Evolutionary conservation across 2,113 vertebrate species (phyloP), one percentile per base, ranked within the genome.

Genomic region (Leucoraja erinaceus): DNA sequence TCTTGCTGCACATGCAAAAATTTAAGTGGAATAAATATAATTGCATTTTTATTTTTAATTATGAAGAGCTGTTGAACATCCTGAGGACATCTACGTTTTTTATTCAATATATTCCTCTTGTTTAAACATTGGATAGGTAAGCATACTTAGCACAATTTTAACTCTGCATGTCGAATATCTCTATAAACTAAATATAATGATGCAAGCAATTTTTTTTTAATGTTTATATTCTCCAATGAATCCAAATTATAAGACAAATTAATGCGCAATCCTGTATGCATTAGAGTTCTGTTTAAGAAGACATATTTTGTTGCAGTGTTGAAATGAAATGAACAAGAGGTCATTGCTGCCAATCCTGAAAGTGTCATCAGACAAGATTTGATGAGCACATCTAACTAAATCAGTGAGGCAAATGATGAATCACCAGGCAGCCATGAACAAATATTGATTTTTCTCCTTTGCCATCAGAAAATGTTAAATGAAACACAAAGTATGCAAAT

Each of bases 341-440:
- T 68, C 94, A 93, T 84, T 93, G 10, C 93, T n/a, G 93, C 93
- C 93, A 93, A 59, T 93, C 88, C 93, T 94, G 70, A 90, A 94
- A 93, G 31, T 93, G 91, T 59, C 93, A 94, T 54, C 72, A 90
- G 93, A 95, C 95, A n/a, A 94, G 72, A 93, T 95, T 94, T 93
- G 94, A 20, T 93, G 93, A 95, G 93, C 56, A 94, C 63, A 93
- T 95, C 93, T 93, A 94, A 94, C 93, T 4, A 94, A 95, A 78
- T 94, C 94, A 95, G 94, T 94, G 93, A 96, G 93, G 92, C 94
- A 96, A 94, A 95, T 96, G 94, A 94, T 94, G 96, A 95, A 94
- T 93, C 94, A 94, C 93, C 93, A 93, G 94, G 94, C 93, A 95
- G 76, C 94, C 93, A 94, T 9, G 12, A 93, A 95, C 95, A 94